Conservation (phyloP, 2,113 vertebrate genomes). For the Podarcis raffonei region DNA sequence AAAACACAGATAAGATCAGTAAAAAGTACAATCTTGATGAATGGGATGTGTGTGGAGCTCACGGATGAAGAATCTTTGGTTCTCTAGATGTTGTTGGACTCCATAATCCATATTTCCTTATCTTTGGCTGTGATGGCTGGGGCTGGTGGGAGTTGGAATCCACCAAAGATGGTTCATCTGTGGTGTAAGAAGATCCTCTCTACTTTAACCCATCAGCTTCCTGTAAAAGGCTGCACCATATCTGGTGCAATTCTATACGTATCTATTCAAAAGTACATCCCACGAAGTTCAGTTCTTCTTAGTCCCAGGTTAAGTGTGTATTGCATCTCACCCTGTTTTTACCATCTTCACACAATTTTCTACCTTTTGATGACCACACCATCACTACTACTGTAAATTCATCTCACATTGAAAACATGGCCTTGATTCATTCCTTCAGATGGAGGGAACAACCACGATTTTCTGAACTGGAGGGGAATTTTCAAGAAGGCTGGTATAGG, state of each 20-base stretch:
- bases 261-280: too few relatives aligned
- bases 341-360: not conserved
- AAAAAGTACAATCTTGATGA: not conserved
- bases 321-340: not conserved
- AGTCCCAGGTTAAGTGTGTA: too few relatives aligned
- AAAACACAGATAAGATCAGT: too few relatives aligned
- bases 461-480: not conserved
- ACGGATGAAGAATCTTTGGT: not conserved
- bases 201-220: not conserved
- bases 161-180: not conserved
- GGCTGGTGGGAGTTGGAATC: not conserved
- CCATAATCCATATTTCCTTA: not conserved
- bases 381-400: not conserved
- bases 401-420: not conserved
- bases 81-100: not conserved
- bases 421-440: not conserved
- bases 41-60: not conserved
- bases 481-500: not conserved
- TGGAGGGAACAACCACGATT: not conserved
- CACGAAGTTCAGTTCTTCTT: too few relatives aligned
- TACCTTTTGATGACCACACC: not conserved
- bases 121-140: not conserved
- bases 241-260: too few relatives aligned
- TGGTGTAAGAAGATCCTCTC: not conserved
- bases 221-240: too few relatives aligned